These are phyloP conservation scores for Corythaeola cristata DNA, from an alignment of 2,113 vertebrate genomes.

Conservation along the genomic window DNA sequence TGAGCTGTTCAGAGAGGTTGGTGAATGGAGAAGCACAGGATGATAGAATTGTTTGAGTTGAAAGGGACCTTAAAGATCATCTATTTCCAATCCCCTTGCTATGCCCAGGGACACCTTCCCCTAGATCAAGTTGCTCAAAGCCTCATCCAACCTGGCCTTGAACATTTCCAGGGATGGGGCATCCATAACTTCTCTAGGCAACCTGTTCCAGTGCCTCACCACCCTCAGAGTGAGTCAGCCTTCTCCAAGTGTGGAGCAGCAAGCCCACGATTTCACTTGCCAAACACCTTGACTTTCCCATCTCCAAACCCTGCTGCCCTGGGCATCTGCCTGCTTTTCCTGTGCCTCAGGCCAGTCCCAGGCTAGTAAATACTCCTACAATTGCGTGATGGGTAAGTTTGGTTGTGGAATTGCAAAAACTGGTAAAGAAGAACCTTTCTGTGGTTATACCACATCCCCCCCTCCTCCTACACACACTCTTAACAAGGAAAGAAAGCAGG, in stretches of 20 bases:
- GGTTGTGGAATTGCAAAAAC: not conserved
- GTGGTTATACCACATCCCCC: too few species aligned
- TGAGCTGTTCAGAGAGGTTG: accelerated
- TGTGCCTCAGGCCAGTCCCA: not conserved
- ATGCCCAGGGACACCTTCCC: too few species aligned
- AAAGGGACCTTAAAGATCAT: too few species aligned
- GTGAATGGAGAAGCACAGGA: too few species aligned
- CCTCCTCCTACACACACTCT: not conserved
- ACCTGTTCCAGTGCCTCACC: too few species aligned
- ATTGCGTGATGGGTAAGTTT: accelerated
- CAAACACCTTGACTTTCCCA: not conserved
- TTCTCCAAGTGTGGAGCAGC: not conserved
- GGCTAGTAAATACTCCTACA: not conserved
- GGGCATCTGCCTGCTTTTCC: not conserved
- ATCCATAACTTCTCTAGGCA: too few species aligned
- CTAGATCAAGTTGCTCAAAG: too few species aligned
- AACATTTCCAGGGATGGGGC: too few species aligned
- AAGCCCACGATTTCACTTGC: not conserved
- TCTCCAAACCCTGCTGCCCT: not conserved
- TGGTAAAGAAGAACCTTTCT: not conserved
- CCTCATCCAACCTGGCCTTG: too few species aligned
- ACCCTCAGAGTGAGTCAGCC: not conserved
- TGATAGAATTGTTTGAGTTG: too few species aligned
- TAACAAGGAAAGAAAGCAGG: not conserved
- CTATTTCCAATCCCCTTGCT: too few species aligned